These are phyloP conservation scores for Blomia tropicalis DNA, from an alignment of 2,888 invertebrate species.

Conservation along the genomic window DNA sequence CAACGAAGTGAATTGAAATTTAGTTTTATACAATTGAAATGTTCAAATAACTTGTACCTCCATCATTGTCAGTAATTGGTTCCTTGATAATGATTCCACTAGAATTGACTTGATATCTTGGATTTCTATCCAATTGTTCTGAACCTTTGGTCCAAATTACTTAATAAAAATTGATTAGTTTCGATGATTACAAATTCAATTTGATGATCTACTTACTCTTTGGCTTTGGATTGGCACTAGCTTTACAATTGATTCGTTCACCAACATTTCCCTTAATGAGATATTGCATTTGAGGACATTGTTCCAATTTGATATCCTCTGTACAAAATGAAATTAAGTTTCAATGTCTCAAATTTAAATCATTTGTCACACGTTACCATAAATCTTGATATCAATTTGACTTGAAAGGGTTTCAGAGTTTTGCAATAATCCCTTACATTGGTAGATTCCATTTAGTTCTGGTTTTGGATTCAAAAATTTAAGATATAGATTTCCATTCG, in stretches of 20 bases:
- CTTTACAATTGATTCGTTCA: slow-evolving; percentile 60
- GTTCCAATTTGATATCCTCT: slow-evolving; percentile 59
- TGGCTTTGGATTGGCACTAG: slow-evolving; percentile 63
- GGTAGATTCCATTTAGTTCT: slow-evolving; percentile 9
- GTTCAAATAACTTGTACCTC: too few relatives aligned
- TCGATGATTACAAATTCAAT: background rate
- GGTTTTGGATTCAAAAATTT: slow-evolving; percentile 16
- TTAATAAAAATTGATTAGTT: background rate
- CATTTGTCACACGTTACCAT: slow-evolving; percentile 1
- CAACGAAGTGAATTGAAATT: too few relatives aligned
- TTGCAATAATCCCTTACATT: slow-evolving; percentile 16
- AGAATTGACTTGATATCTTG: slow-evolving; percentile 18
- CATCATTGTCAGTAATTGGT: background rate
- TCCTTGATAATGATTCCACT: slow-evolving; percentile 15
- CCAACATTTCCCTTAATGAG: slow-evolving; percentile 54
- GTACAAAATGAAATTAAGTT: background rate
- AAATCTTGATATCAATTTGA: slow-evolving; percentile 15
- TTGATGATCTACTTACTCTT: slow-evolving; percentile 34
- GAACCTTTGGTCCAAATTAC: slow-evolving; percentile 62
- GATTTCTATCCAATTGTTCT: slow-evolving; percentile 33
- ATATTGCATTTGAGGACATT: slow-evolving; percentile 66
- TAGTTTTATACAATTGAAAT: too few relatives aligned
- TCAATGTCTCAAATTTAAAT: background rate
- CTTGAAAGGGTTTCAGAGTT: slow-evolving; percentile 14
- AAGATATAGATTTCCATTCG: background rate